Evolutionary conservation across 2,797 vertebrate species (phyloP).

Genomic region (Spheniscus humboldti): DNA sequence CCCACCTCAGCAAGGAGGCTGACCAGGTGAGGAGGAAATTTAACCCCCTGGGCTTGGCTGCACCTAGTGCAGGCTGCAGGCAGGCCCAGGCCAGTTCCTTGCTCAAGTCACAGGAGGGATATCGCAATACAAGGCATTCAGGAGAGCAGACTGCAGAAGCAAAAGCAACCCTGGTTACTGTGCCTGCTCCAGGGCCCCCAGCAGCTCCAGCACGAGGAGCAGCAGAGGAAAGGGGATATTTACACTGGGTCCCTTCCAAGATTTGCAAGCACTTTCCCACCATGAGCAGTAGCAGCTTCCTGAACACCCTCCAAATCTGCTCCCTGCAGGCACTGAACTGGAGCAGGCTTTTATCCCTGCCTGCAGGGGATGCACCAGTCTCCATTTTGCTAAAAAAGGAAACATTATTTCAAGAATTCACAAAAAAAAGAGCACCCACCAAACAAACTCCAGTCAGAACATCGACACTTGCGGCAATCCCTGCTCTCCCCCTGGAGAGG

Average conservation of each 20-base stretch:
- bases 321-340: constrained; percentile 22
- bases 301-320: neutral
- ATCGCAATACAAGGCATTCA: neutral
- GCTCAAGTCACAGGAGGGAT: neutral
- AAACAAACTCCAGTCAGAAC: neutral
- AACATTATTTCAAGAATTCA: neutral
- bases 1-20: neutral
- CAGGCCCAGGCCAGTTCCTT: neutral
- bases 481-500: neutral
- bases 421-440: neutral
- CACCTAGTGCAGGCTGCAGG: neutral
- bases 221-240: constrained; percentile 24
- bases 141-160: neutral
- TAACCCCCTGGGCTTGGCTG: neutral
- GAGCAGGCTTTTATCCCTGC: constrained; percentile 43
- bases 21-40: neutral
- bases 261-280: constrained; percentile 22
- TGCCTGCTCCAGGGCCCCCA: neutral
- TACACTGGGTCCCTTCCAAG: constrained; percentile 42
- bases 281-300: neutral
- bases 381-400: constrained; percentile 26
- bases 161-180: neutral
- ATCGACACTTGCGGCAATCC: neutral
- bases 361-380: constrained; percentile 32
- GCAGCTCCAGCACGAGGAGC: neutral